Evolutionary conservation across 2,113 vertebrate genomes (phyloP).

Genomic region (Thalassarche chlororhynchos): DNA sequence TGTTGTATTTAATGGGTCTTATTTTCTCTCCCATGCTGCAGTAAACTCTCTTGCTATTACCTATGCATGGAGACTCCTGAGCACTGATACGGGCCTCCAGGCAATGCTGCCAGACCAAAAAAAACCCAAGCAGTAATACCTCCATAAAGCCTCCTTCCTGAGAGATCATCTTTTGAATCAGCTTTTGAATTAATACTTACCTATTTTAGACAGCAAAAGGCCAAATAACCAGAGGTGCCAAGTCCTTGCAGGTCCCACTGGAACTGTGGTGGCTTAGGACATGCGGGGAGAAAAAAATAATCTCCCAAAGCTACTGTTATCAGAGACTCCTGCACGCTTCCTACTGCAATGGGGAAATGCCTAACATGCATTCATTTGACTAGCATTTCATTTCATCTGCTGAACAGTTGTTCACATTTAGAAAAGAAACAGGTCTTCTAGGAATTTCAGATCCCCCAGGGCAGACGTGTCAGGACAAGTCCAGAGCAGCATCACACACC

Average conservation of each 20-base stretch:
- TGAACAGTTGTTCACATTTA: neutral
- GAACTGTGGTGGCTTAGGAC: neutral
- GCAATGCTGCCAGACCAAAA: neutral
- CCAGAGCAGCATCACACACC: neutral
- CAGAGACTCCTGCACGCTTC: neutral
- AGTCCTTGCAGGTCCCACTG: neutral
- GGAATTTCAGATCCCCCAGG: neutral
- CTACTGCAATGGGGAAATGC: neutral
- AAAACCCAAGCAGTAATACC: neutral
- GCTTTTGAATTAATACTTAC: neutral
- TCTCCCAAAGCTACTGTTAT: neutral
- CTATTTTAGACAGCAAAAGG: neutral
- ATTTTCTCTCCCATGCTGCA: neutral
- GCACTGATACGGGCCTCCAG: neutral
- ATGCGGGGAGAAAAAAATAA: rapidly evolving
- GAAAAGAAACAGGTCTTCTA: neutral
- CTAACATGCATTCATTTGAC: neutral
- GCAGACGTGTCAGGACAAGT: rapidly evolving
- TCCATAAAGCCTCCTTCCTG: neutral
- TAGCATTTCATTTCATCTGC: neutral
- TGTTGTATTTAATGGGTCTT: neutral
- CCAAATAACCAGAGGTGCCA: neutral
- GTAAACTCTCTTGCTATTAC: neutral
- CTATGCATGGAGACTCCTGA: neutral
- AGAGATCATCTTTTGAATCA: neutral